A percentile compares a stretch with the other conserved stretches of the same genome.
Conservation (phyloP, 2,113 vertebrate genomes). For the Perccottus glenii region DNA sequence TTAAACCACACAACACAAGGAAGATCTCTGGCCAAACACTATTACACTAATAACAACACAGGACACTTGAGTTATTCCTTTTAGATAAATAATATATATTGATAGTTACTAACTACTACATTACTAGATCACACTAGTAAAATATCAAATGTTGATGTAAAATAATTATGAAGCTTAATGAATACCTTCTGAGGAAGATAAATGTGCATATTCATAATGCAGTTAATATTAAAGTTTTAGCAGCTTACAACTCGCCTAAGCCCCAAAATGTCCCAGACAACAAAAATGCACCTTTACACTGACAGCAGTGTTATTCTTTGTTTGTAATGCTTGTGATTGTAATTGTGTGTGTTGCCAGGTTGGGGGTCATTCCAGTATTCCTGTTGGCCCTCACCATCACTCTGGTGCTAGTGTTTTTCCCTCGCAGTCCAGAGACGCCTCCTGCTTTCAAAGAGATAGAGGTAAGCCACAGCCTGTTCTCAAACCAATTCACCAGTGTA, state of each 20-base stretch:
- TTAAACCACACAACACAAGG: neutral
- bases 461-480: constrained; percentile 69
- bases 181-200: too few relatives aligned
- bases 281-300: neutral
- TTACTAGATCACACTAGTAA: too few relatives aligned
- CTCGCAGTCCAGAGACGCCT: constrained; percentile 80
- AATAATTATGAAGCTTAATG: too few relatives aligned
- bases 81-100: too few relatives aligned
- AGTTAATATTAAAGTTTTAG: too few relatives aligned
- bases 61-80: too few relatives aligned
- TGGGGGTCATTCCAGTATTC: constrained; percentile 78
- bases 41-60: too few relatives aligned
- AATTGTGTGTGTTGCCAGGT: constrained; percentile 65
- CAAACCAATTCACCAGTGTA: neutral
- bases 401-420: constrained; percentile 81
- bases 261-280: neutral
- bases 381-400: constrained; percentile 81
- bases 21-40: neutral
- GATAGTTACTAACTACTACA: too few relatives aligned
- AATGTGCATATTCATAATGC: too few relatives aligned
- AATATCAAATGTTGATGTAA: too few relatives aligned
- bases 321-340: too few relatives aligned
- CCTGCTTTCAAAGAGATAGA: constrained; percentile 75
- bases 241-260: too few relatives aligned
- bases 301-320: neutral